phyloP scores from a whole-genome alignment of 2,888 invertebrate species.

The Calephelis perditalis region DNA sequence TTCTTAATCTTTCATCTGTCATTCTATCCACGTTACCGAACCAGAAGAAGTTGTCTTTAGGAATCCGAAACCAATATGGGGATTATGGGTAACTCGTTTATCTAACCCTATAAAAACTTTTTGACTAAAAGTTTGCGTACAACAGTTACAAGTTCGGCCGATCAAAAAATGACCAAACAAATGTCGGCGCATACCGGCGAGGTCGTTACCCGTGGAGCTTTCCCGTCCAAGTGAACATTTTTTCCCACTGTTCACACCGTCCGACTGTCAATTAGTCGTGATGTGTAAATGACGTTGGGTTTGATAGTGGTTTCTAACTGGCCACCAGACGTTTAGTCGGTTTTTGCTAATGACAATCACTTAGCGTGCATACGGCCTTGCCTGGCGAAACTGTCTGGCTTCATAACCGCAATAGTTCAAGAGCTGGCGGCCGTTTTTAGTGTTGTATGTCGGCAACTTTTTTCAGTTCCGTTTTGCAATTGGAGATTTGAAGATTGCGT shows the following conservation, averaged over 20 bases:
- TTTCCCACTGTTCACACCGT: constrained; percentile 29
- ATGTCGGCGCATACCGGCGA: constrained; percentile 33
- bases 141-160: constrained; percentile 18
- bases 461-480: too few species aligned
- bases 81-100: too few species aligned
- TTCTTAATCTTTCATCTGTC: too few species aligned
- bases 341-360: constrained; percentile 4
- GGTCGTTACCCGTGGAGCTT: constrained; percentile 33
- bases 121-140: too few species aligned
- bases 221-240: constrained; percentile 25
- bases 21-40: too few species aligned
- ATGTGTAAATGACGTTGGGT: constrained; percentile 2
- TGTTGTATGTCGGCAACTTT: too few species aligned
- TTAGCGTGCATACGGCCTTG: background rate
- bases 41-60: too few species aligned
- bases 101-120: too few species aligned
- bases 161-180: constrained; percentile 26
- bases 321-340: background rate
- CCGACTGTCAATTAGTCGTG: constrained; percentile 15
- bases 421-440: background rate
- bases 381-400: background rate
- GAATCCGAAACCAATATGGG: too few species aligned
- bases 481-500: too few species aligned
- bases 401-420: background rate
- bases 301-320: background rate